Evolutionary conservation across 2,797 vertebrate species (phyloP), one percentile per base, ranked within the genome.

Genomic region (Alfaro cultratus): DNA sequence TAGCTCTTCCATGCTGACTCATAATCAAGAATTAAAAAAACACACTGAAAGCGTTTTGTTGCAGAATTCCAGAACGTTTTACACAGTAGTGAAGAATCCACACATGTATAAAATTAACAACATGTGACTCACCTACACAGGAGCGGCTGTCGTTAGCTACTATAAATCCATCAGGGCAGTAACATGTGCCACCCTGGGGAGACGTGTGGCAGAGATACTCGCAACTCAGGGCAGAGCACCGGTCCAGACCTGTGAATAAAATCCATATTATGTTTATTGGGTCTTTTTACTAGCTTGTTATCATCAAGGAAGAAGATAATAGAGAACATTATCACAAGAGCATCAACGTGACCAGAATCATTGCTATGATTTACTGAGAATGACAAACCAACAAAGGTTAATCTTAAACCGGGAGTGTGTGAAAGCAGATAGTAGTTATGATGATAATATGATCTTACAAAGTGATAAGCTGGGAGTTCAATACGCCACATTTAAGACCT

Each of bases 131-230:
- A 96, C 95, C 95, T 3, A 90, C 89, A 84, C 95, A 96, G 8
- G 94, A 89, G 2, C 95, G 95, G 70, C 95, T 96, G 89, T 96
- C 95, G 85, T 96, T 96, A 81, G 92, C 94, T 6, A 96, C 91
- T 46, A 85, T 89, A 73, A 89, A 96, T 16, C 95, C 95, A 76
- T 95, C 93, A 0, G 95, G 95, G 47, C 95, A 96, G 87, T 93
- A 94, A 80, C 95, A 96, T 5, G 81, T 29, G 10, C 95, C 95
- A 3, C 95, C 95, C 76, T 94, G 83, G n/a, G 95, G 95, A 71
- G 94, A 94, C 6, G 62, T 43, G 77, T 96, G 95, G 85, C 95
- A 96, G 36, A 62, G 81, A 81, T 79, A 95, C 80, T 96, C 95
- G 55, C 95, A 96, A 81, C 95, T 96, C 85, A 96, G 86, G 34